These are phyloP conservation scores for Phylloscopus collybita DNA, from an alignment of 2,797 vertebrate species.

Conservation along the genomic window DNA sequence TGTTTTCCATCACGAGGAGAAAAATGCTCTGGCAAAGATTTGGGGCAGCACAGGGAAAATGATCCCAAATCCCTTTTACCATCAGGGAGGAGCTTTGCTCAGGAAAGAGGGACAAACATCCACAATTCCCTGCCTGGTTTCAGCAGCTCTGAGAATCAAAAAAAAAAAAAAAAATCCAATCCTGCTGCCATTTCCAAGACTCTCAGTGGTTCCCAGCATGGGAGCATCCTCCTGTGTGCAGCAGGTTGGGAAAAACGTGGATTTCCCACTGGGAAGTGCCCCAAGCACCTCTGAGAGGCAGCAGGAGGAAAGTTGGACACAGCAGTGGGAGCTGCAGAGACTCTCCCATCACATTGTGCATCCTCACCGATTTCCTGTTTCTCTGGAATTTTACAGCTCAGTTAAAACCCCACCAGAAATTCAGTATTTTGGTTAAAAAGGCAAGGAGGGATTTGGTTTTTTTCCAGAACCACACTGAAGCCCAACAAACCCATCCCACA, in stretches of 20 bases:
- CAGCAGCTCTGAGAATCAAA: rapidly evolving
- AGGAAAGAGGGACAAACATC: not conserved
- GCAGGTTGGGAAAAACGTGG: rapidly evolving
- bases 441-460: rapidly evolving
- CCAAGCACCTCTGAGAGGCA: not conserved
- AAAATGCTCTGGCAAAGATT: not conserved
- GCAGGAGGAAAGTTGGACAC: not conserved
- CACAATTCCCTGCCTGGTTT: not conserved
- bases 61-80: not conserved
- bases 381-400: too few relatives aligned
- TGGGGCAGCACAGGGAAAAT: not conserved
- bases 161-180: not conserved
- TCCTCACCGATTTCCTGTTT: not conserved
- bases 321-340: not conserved
- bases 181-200: not conserved
- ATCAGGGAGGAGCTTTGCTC: not conserved
- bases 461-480: not conserved
- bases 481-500: not conserved
- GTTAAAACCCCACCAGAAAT: rapidly evolving
- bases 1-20: rapidly evolving
- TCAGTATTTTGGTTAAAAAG: not conserved
- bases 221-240: not conserved
- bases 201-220: rapidly evolving
- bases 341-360: not conserved
- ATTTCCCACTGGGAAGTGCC: not conserved